phyloP scores from a whole-genome alignment of 2,888 invertebrate genomes.

The Alcis repandata region DNA sequence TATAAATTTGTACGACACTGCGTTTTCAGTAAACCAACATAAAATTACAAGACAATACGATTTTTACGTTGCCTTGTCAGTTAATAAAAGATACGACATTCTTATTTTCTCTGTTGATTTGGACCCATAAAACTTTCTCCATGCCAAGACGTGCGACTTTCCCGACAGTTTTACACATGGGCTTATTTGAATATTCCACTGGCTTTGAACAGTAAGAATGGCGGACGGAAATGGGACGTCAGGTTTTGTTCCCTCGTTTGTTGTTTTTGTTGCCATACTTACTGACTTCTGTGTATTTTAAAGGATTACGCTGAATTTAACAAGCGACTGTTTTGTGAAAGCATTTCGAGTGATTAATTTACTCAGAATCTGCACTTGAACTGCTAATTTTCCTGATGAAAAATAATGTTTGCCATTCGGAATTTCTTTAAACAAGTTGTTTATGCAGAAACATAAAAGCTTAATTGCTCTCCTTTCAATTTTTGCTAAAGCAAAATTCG shows the following conservation, averaged over 20 bases:
- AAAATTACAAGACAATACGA: slow-evolving; percentile 1
- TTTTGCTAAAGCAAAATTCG: not conserved
- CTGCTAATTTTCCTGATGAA: no score
- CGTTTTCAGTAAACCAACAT: not conserved
- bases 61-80: slow-evolving; percentile 8
- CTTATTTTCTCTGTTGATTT: slow-evolving; percentile 7
- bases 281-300: not conserved
- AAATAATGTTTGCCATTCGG: not conserved
- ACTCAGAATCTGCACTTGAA: no score
- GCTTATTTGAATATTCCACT: slow-evolving; percentile 40
- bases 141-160: slow-evolving; percentile 30
- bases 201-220: slow-evolving; percentile 37
- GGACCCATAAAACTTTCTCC: slow-evolving; percentile 24
- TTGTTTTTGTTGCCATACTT: slow-evolving; percentile 28
- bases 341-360: not conserved
- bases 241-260: slow-evolving; percentile 35
- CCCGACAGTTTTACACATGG: slow-evolving; percentile 28
- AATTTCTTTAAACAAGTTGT: not conserved
- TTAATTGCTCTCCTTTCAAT: slow-evolving; percentile 6
- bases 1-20: not conserved
- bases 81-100: slow-evolving; percentile 5
- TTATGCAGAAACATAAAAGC: not conserved
- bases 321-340: not conserved
- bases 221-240: slow-evolving; percentile 30
- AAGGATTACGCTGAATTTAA: not conserved